A percentile compares a stretch with the other conserved stretches of the same genome.
These are phyloP conservation scores for Pyrrhia umbra DNA, from an alignment of 2,888 invertebrate species.

Conservation along the genomic window DNA sequence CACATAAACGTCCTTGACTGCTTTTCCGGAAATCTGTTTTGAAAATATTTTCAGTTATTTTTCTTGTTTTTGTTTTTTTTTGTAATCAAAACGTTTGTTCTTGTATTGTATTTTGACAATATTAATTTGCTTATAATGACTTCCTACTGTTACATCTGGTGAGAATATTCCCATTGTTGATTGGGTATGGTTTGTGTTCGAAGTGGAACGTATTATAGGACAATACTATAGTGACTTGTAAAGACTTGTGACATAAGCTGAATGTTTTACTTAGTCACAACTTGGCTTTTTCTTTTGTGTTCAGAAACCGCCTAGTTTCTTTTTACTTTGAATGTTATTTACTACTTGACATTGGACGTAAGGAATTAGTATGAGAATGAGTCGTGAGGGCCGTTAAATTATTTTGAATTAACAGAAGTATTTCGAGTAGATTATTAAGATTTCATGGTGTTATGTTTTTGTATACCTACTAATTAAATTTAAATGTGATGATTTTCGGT, in stretches of 20 bases:
- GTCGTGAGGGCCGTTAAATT: not conserved
- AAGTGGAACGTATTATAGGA: not conserved
- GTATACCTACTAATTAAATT: too few species aligned
- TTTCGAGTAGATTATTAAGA: too few species aligned
- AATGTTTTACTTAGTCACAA: not conserved
- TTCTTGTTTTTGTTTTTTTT: not conserved
- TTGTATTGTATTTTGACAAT: slow-evolving; percentile 10
- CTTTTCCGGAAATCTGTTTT: slow-evolving; percentile 14
- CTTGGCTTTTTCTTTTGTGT: not conserved
- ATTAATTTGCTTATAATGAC: slow-evolving; percentile 2
- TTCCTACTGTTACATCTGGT: not conserved
- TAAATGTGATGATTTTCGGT: too few species aligned
- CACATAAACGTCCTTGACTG: slow-evolving; percentile 30
- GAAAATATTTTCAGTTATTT: not conserved
- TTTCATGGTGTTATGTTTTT: too few species aligned
- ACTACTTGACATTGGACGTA: too few species aligned
- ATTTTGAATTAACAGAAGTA: too few species aligned
- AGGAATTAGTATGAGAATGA: too few species aligned
- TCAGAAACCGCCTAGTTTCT: not conserved
- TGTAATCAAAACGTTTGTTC: not conserved
- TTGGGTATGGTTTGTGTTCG: slow-evolving; percentile 5
- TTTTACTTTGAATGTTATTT: too few species aligned
- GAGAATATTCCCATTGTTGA: slow-evolving; percentile 9
- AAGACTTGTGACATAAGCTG: slow-evolving; percentile 4
- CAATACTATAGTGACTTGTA: slow-evolving; percentile 8